Conservation (phyloP, 2,797 vertebrate species). For the Platalea minor region DNA sequence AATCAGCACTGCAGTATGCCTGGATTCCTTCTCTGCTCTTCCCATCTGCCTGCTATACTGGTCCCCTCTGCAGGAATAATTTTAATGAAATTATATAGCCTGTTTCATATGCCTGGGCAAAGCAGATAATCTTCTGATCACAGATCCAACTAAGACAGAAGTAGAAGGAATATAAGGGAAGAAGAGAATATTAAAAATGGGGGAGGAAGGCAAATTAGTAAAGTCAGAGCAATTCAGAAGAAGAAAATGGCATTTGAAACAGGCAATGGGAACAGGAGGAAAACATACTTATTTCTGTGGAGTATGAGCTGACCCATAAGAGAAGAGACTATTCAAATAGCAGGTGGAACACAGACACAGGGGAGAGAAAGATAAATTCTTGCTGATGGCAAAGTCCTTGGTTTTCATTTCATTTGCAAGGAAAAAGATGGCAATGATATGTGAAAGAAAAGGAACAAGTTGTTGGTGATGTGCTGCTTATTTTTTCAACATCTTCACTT, state of each 20-base stretch:
- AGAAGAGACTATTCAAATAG: neutral
- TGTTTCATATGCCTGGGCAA: neutral
- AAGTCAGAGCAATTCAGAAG: neutral
- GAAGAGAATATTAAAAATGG: neutral
- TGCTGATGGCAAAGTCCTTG: neutral
- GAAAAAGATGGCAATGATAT: neutral
- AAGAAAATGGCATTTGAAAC: neutral
- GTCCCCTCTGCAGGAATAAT: neutral
- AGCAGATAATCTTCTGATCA: neutral
- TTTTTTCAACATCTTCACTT: neutral
- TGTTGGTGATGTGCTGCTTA: neutral
- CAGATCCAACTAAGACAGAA: neutral
- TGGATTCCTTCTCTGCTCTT: neutral
- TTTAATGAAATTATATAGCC: neutral
- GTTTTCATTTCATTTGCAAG: neutral
- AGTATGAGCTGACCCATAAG: neutral
- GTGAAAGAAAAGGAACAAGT: neutral
- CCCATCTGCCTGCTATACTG: neutral
- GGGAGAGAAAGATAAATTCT: neutral
- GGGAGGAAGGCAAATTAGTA: neutral
- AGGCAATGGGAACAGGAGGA: neutral
- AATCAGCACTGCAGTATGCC: neutral
- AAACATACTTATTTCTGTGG: neutral
- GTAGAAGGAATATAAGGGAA: neutral
- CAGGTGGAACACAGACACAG: neutral